Percentiles rank a stretch among this genome's conserved stretches.
Conservation (phyloP, 2,113 vertebrate genomes). For the Melierax canorus region DNA sequence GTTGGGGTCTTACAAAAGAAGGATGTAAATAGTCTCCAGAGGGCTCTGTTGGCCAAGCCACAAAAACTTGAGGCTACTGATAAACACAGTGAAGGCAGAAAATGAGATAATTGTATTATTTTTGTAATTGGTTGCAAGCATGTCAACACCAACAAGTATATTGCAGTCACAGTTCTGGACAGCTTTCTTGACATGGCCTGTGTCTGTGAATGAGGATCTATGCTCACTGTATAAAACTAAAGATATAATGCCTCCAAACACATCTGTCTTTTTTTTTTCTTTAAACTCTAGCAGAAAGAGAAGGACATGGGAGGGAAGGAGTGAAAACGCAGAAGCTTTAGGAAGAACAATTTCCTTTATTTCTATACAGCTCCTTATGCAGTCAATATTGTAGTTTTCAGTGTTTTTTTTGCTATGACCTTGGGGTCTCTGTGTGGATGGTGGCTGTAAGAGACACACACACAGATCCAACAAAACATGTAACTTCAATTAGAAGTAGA, state of each 20-base stretch:
- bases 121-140: background rate
- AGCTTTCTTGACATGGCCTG: background rate
- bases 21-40: background rate
- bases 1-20: background rate
- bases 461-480: background rate
- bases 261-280: background rate
- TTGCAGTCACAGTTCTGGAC: background rate
- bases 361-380: background rate
- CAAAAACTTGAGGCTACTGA: background rate
- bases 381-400: background rate
- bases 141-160: background rate
- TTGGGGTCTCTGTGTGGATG: background rate
- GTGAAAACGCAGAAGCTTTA: background rate
- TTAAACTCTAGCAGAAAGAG: background rate
- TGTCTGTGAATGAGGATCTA: background rate
- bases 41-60: background rate
- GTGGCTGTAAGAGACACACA: background rate
- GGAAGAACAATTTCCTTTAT: background rate
- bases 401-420: background rate
- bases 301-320: background rate
- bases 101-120: background rate
- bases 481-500: background rate
- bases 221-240: background rate
- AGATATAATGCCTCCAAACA: background rate
- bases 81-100: background rate